Percentiles rank a stretch among this genome's conserved stretches.
These are phyloP conservation scores for Helicoverpa armigera DNA, from an alignment of 1,140 invertebrate species.

Conservation along the genomic window DNA sequence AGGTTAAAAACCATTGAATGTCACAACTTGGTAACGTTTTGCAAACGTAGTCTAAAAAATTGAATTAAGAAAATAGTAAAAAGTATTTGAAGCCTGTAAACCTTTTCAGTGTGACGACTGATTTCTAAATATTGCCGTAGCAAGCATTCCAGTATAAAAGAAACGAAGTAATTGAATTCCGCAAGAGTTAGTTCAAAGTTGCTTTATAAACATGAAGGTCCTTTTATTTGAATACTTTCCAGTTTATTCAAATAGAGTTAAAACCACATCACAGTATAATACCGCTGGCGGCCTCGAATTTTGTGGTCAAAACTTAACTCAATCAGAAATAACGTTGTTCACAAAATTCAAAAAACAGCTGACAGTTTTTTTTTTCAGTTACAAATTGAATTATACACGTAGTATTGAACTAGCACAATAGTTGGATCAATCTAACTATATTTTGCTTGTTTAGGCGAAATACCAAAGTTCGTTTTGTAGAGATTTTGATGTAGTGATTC, in stretches of 20 bases:
- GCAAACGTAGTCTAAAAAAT: too few relatives aligned
- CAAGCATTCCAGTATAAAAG: constrained; percentile 30
- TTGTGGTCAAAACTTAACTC: constrained; percentile 16
- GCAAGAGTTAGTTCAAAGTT: constrained; percentile 10
- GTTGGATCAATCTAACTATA: neutral
- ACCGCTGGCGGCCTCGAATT: neutral
- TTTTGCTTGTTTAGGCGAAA: neutral
- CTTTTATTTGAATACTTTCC: constrained; percentile 27
- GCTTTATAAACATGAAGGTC: constrained; percentile 20
- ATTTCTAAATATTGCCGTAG: constrained; percentile 34
- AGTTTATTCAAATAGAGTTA: constrained; percentile 31
- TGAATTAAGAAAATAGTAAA: neutral
- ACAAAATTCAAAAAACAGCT: neutral
- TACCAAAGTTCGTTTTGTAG: neutral
- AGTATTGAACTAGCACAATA: neutral
- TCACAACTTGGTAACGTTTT: too few relatives aligned
- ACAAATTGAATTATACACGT: neutral
- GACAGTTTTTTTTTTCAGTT: neutral
- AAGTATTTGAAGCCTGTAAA: neutral
- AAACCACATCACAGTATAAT: constrained; percentile 31
- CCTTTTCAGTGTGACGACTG: constrained; percentile 1
- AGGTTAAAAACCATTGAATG: too few relatives aligned
- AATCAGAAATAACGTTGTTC: neutral
- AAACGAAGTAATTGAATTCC: constrained; percentile 33
- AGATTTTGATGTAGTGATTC: neutral